Conservation (phyloP, 2,888 invertebrate genomes). For the Mythimna loreyi region DNA sequence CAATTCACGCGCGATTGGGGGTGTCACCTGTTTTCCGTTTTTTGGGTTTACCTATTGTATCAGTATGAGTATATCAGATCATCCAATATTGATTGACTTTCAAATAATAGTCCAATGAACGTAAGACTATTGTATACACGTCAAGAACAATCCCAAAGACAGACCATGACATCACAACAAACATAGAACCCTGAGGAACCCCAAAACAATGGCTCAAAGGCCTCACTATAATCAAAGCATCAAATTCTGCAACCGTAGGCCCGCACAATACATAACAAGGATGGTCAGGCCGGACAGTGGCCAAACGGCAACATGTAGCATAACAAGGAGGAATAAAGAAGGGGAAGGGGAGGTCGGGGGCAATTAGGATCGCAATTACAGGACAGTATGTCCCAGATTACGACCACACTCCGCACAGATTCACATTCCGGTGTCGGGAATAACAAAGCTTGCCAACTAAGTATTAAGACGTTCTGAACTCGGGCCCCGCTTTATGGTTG, state of each 20-base stretch:
- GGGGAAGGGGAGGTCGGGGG: conserved; percentile 71
- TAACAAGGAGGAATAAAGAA: conserved; percentile 77
- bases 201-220: conserved; percentile 32
- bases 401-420: conserved; percentile 82
- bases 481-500: conserved; percentile 62
- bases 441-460: conserved; percentile 88
- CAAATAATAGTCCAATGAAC: neutral
- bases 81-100: neutral
- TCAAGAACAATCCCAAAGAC: conserved; percentile 7
- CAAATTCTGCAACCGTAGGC: conserved; percentile 55
- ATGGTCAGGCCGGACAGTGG: conserved; percentile 26
- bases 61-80: too few species aligned
- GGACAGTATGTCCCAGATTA: conserved; percentile 90
- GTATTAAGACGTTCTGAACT: conserved; percentile 85
- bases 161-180: conserved; percentile 19
- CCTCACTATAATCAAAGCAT: conserved; percentile 52
- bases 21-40: too few species aligned
- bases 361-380: conserved; percentile 90
- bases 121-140: neutral
- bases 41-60: too few species aligned
- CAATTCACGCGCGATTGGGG: too few species aligned
- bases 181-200: conserved; percentile 6
- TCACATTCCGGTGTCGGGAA: conserved; percentile 82
- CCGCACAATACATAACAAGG: conserved; percentile 48
- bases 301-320: conserved; percentile 53